phyloP scores from a whole-genome alignment of 2,888 invertebrate genomes.

The Diaprepes abbreviatus region DNA sequence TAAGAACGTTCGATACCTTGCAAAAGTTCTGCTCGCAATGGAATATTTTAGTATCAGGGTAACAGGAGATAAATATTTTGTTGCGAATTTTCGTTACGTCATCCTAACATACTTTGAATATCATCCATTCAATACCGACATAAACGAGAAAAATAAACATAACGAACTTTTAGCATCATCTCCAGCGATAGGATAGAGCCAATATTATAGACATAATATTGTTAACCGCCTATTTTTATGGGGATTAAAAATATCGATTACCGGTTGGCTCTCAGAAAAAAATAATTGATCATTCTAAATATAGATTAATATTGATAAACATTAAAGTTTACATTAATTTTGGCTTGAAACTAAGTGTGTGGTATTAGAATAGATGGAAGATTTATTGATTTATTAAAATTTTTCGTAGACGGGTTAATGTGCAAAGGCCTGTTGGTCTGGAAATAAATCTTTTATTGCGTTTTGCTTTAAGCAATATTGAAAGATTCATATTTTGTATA shows the following conservation, averaged over 20 bases:
- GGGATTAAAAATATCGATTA: constrained; percentile 1
- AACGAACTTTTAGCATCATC: neutral
- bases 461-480: too few relatives aligned
- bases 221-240: neutral
- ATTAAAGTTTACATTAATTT: neutral
- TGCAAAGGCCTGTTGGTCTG: neutral
- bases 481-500: too few relatives aligned
- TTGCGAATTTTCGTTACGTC: too few relatives aligned
- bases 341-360: neutral
- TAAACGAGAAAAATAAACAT: neutral
- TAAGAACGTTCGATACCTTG: too few relatives aligned
- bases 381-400: neutral
- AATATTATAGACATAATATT: neutral
- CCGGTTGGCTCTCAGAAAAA: neutral
- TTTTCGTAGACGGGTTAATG: neutral
- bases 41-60: too few relatives aligned
- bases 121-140: neutral
- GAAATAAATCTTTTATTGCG: too few relatives aligned
- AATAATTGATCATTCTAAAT: constrained; percentile 11
- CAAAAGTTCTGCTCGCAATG: too few relatives aligned
- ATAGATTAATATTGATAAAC: constrained; percentile 2
- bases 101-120: too few relatives aligned
- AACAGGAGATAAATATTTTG: too few relatives aligned
- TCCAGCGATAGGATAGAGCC: neutral
- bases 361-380: neutral